phyloP scores from a whole-genome alignment of 2,888 invertebrate species.

The Polydrusus cervinus region DNA sequence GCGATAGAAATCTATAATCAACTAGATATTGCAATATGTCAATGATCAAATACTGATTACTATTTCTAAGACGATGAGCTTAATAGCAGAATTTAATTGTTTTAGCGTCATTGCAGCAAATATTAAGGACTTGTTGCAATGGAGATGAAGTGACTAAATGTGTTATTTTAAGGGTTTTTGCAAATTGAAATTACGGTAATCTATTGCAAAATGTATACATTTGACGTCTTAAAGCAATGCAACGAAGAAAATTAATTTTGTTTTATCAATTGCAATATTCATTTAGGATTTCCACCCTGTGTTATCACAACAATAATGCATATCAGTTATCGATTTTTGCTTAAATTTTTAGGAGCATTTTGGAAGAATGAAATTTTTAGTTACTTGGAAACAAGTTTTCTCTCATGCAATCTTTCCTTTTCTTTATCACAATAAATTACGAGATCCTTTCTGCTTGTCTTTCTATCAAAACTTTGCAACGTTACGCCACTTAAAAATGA shows the following conservation, averaged over 20 bases:
- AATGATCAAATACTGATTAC: conserved; percentile 8
- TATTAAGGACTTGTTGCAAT: background rate
- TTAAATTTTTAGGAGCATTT: too few species aligned
- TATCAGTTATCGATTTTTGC: too few species aligned
- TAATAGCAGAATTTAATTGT: conserved; percentile 12
- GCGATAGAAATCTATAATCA: conserved; percentile 1
- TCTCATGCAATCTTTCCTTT: background rate
- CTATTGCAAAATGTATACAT: too few species aligned
- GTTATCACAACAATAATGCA: too few species aligned
- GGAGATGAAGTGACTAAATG: too few species aligned
- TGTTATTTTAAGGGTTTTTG: too few species aligned
- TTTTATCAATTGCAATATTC: too few species aligned
- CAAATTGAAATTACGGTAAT: too few species aligned
- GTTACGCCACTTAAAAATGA: background rate
- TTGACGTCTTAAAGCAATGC: too few species aligned
- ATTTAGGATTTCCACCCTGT: too few species aligned
- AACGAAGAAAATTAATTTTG: too few species aligned
- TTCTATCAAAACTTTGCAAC: background rate
- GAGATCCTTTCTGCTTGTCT: background rate
- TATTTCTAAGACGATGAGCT: background rate
- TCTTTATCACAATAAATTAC: background rate
- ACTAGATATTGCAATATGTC: background rate
- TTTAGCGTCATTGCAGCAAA: background rate
- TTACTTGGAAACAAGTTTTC: background rate
- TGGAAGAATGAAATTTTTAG: too few species aligned